Conservation (phyloP, 2,797 vertebrate genomes). For the Meda fulgida region DNA sequence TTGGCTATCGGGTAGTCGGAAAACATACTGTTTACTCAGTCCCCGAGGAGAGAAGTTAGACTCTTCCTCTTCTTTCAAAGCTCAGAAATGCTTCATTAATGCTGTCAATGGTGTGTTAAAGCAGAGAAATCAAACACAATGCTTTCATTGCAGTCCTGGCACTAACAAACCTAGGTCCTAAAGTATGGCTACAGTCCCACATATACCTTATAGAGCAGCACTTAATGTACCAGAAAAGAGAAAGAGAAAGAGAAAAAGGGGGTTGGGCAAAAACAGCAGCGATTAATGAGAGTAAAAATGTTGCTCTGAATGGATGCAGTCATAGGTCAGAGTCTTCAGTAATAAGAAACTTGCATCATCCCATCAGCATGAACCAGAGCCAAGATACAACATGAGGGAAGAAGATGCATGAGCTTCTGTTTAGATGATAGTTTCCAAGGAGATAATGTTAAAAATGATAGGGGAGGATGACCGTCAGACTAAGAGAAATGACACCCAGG, state of each 20-base stretch:
- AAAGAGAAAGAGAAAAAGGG: slow-evolving; percentile 2
- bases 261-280: slow-evolving; percentile 33
- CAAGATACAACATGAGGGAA: slow-evolving; percentile 80
- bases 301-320: slow-evolving; percentile 64
- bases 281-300: slow-evolving; percentile 41
- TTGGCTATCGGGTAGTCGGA: slow-evolving; percentile 3
- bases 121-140: slow-evolving; percentile 49
- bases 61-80: slow-evolving; percentile 31
- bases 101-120: slow-evolving; percentile 46
- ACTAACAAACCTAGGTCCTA: neutral
- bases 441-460: slow-evolving; percentile 80
- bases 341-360: slow-evolving; percentile 80
- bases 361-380: slow-evolving; percentile 75
- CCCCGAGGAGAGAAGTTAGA: slow-evolving; percentile 20
- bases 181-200: slow-evolving; percentile 41
- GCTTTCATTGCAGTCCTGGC: slow-evolving; percentile 54
- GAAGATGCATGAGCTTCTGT: slow-evolving; percentile 79
- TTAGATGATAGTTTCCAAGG: slow-evolving; percentile 90
- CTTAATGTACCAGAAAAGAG: slow-evolving; percentile 52
- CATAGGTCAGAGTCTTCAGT: slow-evolving; percentile 82
- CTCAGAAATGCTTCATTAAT: slow-evolving; percentile 45
- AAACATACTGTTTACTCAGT: slow-evolving; percentile 39
- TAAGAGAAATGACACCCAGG: slow-evolving; percentile 66
- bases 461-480: slow-evolving; percentile 77
- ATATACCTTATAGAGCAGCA: slow-evolving; percentile 50